Evolutionary conservation across 2,113 vertebrate genomes (phyloP), one percentile per base, ranked within the genome.

Genomic region (Proterorhinus semilunaris): DNA sequence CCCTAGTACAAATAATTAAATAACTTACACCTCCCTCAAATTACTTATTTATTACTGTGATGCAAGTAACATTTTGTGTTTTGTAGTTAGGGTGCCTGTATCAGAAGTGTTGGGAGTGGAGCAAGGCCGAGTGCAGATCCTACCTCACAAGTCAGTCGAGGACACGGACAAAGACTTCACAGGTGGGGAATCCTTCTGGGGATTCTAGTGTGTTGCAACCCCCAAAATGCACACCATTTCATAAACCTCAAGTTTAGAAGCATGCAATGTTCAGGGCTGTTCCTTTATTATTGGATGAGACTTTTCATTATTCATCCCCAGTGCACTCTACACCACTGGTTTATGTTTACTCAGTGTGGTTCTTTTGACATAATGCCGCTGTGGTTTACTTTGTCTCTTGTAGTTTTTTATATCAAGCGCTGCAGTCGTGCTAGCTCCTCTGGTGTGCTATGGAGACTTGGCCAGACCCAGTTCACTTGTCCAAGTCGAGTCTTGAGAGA

Each of bases 371-470:
- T 44, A 1, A 6, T 13, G 9, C 48, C 13, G 4, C 6, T 49
- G 11, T 69, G 36, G 44, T 65, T 65, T 57, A 21, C 15, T 59
- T 50, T 66, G 54, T 74, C 36, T 63, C 1, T 53, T 57, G 9
- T 21, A 93, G 93, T 93, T 78, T 93, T 93, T 69, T 92, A 92
- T 15, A 80, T 93, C 61, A 91, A 91, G 82, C 92, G 93, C 46
- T 82, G 79, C 63, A 86, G 82, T 54, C 75, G 78, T 27, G 68
- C 88, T 15, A 54, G 80, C n/a, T 69, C 86, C n/a, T 49, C 76
- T 6, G 85, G 89, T n/a, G 72, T 85, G 57, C 72, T 90, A 52
- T 93, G 93, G 93, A 86, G 75, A 70, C 76, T 93, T 79, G 91
- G 91, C 72, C 84, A 82, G 79, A 90, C 76, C 84, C 90, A 91